phyloP scores from a whole-genome alignment of 2,113 vertebrate genomes.

The cattle (Bos taurus) region DNA sequence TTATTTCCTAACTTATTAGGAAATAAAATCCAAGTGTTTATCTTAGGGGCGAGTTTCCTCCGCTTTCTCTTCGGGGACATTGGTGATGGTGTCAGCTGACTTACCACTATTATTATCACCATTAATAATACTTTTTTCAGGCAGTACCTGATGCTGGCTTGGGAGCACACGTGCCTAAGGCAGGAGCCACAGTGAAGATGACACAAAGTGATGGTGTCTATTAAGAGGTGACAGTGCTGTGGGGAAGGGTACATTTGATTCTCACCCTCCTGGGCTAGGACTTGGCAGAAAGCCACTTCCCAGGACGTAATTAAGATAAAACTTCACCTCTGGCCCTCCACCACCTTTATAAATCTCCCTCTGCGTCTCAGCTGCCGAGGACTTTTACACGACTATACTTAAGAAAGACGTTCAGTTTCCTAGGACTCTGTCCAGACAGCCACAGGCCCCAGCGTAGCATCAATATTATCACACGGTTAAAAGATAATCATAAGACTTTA shows the following conservation, averaged over 20 bases:
- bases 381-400: not conserved
- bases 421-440: not conserved
- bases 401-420: not conserved
- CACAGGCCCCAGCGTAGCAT: not conserved
- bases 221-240: not conserved
- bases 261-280: not conserved
- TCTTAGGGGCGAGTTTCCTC: not conserved
- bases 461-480: slow-evolving; percentile 46
- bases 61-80: not conserved
- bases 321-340: slow-evolving; percentile 11
- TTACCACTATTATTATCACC: not conserved
- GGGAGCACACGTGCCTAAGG: not conserved
- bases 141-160: not conserved
- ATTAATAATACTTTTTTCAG: not conserved
- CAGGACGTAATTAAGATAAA: slow-evolving; percentile 40
- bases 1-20: not conserved
- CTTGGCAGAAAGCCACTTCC: not conserved
- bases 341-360: slow-evolving; percentile 26
- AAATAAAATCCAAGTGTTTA: not conserved
- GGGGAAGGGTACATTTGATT: not conserved
- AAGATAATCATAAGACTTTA: slow-evolving; percentile 52
- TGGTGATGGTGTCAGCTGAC: not conserved
- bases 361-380: not conserved
- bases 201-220: fast-evolving
- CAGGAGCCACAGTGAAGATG: not conserved